Evolutionary conservation across 1,140 invertebrate genomes (phyloP), one percentile per base, ranked within the genome.

Genomic region (Drosophila seguyi): DNA sequence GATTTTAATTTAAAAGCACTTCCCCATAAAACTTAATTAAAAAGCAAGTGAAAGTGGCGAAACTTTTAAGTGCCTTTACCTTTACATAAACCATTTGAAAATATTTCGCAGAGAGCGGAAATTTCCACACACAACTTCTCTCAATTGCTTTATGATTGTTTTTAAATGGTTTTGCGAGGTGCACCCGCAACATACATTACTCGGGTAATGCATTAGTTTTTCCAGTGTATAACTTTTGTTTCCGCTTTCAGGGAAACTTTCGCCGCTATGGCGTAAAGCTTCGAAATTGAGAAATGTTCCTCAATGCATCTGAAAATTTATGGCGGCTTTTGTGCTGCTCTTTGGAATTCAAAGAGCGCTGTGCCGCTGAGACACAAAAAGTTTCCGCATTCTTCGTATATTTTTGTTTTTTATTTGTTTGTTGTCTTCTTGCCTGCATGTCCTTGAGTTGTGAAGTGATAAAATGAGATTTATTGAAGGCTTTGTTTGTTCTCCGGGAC

Each of bases 401-500:
- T 27, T 67, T 76, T 53, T 53, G 31, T 53, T 53, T 4, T 6
- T 53, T 36, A 53, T 53, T 36, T 53, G 31, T 36, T 36, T 53
- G 50, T 53, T 53, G 50, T 53, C 31, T 16, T 53, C 50, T n/a
- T 39, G 45, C 42, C 53, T 55, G 60, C 36, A 59, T 67, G 76
- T 74, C 67, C 81, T 65, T 42, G 57, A 78, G 67, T 65, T 58
- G 59, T 61, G 61, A 90, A 84, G 84, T 87, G 84, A 87, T 87
- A 87, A 87, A 87, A 87, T 74, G 45, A 80, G 84, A 87, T 87
- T 87, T 87, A 87, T 87, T 84, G 77, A 16, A 39, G 67, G 57
- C 62, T 83, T 83, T 88, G 79, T 79, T 67, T 75, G 68, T 50
- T 22, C 38, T 34, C 7, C 1, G 13, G 31, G 16, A 36, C 18